phyloP scores from a whole-genome alignment of 2,888 invertebrate genomes.

The Nephrotoma flavescens region DNA sequence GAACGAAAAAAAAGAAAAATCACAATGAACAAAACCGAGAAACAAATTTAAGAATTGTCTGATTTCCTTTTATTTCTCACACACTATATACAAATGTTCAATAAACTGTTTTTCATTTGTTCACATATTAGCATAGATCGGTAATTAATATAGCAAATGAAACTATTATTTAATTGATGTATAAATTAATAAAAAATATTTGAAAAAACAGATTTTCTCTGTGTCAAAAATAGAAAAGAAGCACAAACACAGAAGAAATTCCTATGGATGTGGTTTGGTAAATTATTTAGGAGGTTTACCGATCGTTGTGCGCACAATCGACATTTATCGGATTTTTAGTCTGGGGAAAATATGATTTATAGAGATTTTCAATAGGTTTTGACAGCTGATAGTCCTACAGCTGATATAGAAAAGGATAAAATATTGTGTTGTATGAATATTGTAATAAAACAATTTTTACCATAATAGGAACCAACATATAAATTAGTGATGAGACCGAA shows the following conservation, averaged over 20 bases:
- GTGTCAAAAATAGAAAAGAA: background rate
- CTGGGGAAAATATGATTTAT: too few species aligned
- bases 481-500: too few species aligned
- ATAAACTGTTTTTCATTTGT: background rate
- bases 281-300: background rate
- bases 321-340: too few species aligned
- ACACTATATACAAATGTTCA: background rate
- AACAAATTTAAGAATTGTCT: background rate
- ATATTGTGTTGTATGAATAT: too few species aligned
- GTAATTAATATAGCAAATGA: background rate
- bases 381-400: too few species aligned
- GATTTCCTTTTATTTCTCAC: background rate
- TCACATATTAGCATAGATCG: background rate
- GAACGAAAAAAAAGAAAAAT: background rate
- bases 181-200: background rate
- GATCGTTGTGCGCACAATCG: too few species aligned
- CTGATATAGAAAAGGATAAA: too few species aligned
- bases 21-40: background rate
- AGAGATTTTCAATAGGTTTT: too few species aligned
- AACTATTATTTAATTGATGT: background rate
- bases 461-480: too few species aligned
- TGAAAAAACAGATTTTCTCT: background rate
- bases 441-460: too few species aligned
- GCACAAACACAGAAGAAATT: background rate
- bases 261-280: background rate